These are phyloP conservation scores for Liposcelis brunnea DNA, from an alignment of 2,888 invertebrate genomes.

Conservation along the genomic window DNA sequence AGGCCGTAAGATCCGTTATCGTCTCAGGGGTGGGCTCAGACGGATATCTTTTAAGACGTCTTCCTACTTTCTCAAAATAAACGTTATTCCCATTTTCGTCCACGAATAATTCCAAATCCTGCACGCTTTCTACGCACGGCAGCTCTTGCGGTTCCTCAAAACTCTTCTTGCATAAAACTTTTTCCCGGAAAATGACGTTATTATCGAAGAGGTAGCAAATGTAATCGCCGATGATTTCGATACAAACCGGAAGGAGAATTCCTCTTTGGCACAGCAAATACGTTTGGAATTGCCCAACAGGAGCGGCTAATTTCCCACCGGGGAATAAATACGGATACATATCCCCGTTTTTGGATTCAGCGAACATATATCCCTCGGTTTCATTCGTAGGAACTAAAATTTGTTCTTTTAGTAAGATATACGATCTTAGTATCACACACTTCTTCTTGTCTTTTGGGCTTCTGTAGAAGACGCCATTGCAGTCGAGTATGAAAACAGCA, in stretches of 20 bases:
- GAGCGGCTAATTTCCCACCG: background rate
- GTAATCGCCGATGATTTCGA: background rate
- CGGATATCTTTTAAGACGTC: no score
- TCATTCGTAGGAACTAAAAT: background rate
- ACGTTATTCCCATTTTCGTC: no score
- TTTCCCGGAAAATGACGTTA: background rate
- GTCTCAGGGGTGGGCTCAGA: no score
- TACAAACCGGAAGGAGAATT: background rate
- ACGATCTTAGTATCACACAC: background rate
- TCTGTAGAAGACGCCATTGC: conserved; percentile 3
- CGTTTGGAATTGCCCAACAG: background rate
- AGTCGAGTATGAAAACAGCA: conserved; percentile 1
- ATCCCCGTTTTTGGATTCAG: background rate
- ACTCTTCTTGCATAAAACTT: no score
- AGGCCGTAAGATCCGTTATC: no score
- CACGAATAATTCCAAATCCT: no score
- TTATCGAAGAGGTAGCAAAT: background rate
- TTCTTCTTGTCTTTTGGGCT: conserved; percentile 5
- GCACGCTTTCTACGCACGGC: no score
- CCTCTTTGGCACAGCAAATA: conserved; percentile 1
- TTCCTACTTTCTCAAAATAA: no score
- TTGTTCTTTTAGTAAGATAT: conserved; percentile 1
- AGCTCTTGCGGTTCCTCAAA: no score
- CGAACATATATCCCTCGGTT: conserved; percentile 1
- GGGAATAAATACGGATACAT: conserved; percentile 5